Conservation (phyloP, 2,888 invertebrate species). For the Merodon equestris region DNA sequence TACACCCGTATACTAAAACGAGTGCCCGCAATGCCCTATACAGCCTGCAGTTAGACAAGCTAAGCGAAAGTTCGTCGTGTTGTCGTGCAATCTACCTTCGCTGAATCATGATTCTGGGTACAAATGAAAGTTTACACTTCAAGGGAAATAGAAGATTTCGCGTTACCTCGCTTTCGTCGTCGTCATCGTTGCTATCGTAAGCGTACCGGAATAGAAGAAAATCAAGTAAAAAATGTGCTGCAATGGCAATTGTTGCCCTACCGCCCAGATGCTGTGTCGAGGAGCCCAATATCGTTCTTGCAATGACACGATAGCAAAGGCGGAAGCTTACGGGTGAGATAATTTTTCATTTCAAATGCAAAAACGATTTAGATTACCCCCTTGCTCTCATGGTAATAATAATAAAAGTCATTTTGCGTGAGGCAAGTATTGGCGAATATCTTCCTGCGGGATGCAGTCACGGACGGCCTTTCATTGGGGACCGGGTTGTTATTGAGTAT, state of each 20-base stretch:
- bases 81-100: constrained; percentile 30
- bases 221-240: constrained; percentile 30
- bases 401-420: constrained; percentile 3
- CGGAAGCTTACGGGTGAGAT: constrained; percentile 23
- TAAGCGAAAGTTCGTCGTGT: constrained; percentile 6
- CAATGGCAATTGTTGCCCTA: constrained; percentile 21
- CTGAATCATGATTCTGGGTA: constrained; percentile 12
- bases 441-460: too few relatives aligned
- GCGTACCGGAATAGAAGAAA: constrained; percentile 24
- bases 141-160: constrained; percentile 28
- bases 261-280: constrained; percentile 29
- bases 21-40: too few relatives aligned
- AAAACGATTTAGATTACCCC: constrained; percentile 29
- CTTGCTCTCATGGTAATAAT: constrained; percentile 21
- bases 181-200: constrained; percentile 19
- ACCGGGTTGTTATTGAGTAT: too few relatives aligned
- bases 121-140: constrained; percentile 22
- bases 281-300: constrained; percentile 6
- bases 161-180: constrained; percentile 16
- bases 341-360: constrained; percentile 49
- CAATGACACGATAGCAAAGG: neutral
- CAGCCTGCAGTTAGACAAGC: constrained; percentile 1
- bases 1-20: neutral
- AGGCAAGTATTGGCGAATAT: too few relatives aligned
- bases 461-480: too few relatives aligned